Base-by-base conservation (phyloP, 2,888 invertebrate species). In the Lithophane leautieri region DNA sequence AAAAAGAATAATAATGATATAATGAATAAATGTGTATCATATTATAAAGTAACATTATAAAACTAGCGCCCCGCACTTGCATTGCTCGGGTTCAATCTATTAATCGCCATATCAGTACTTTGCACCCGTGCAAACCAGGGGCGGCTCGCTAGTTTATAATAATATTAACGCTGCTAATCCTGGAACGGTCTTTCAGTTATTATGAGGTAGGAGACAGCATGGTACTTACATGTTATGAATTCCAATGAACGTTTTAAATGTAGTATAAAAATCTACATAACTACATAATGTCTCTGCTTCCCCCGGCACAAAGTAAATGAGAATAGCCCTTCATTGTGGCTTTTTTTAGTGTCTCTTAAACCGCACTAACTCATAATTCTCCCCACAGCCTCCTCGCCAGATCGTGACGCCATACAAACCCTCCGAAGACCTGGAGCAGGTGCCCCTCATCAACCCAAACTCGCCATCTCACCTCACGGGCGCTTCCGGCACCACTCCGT, bases 391-490 rank as follows among this genome's bases (percentile, higher is more conserved):
- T 78, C 99, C 99, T 50, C 97, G 98, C 50, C 99, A 99, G 95
- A 97, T 99, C 40, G 98, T 99, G 54, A 98, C 98, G 14, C 98
- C 99, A 2, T 99, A 98, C 94, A 98, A 98, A 90, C 98, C 98
- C 0, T 98, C 98, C 28, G 98, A 98, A 90, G 99, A 99, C 89
- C 93, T 97, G 86, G 98, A 98, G 88, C 97, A 97, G 88, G 97
- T 97, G 54, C 98, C 98, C 0, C 93, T 98, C 19, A 94, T 98
- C 78, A 95, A 97, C 84, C 97, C 97, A 0, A 95, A 96, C 82
- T 97, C 97, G 1, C 96, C 96, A 8, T 96, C 96, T 0, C 96
- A 96, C 67, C 91, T 95, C 0, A 91, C 93, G 0, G 94, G 92
- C 0, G 93, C 94, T 0, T 90, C 93, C 0, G 91, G 93, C 73